Base-by-base conservation (phyloP, 2,797 vertebrate species). In the Zenarchopterus dispar region DNA sequence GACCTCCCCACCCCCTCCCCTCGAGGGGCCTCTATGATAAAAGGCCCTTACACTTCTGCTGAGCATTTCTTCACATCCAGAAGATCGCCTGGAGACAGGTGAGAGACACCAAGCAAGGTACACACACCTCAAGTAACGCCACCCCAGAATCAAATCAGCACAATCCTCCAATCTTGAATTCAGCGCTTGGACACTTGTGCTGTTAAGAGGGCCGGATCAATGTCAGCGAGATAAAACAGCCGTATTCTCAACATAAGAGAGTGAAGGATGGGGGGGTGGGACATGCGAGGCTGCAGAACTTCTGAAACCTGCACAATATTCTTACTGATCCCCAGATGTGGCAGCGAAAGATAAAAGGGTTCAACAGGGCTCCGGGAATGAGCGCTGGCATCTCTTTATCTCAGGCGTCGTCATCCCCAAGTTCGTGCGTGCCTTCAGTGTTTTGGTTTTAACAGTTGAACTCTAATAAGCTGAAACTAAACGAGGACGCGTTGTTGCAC, bases 131-230 rank as follows among this genome's bases (percentile, higher is more conserved):
- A 33, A 61, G 42, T 66, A 75, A 75, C 64, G 33, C 31, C 1
- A 56, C 55, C 23, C 15, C 66, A 57, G 55, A 73, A 55, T 74
- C 58, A 68, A 66, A 84, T 80, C 67, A 70, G 69, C 70, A 59
- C 59, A 85, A 76, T 68, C 66, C 64, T 70, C 60, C 39, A 73
- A 82, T 79, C 75, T n/a, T 73, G 45, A 80, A 78, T 82, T 85
- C 67, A 81, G 86, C 81, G 73, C 62, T 53, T 63, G 68, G 71
- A 78, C 69, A 56, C 63, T 70, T 26, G 64, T 50, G 77, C 62
- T 85, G 59, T 73, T 54, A 79, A 28, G 69, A 65, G 48, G 62
- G 62, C 44, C 39, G 75, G 59, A 86, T 87, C 74, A 61, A 70
- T 79, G 62, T 57, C 13, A 49, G 70, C 39, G 45, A 77, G 80